Conservation (phyloP, 2,888 invertebrate species). For the Lampropteryx suffumata region DNA sequence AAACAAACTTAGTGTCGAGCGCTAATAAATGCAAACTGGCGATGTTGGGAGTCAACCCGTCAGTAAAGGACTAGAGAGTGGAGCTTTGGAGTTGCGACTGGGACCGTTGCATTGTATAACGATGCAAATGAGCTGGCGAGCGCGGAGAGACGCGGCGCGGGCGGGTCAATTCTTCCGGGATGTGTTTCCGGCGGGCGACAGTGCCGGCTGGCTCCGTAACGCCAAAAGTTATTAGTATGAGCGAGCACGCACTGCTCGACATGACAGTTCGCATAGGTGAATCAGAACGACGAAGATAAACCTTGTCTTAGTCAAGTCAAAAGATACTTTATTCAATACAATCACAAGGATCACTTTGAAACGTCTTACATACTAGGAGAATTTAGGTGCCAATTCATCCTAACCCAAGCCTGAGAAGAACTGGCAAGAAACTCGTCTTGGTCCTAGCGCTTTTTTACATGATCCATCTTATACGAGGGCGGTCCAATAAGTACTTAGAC, state of each 20-base stretch:
- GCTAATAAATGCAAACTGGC: slow-evolving; percentile 31
- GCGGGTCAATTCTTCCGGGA: slow-evolving; percentile 78
- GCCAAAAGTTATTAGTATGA: slow-evolving; percentile 55
- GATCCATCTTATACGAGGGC: too few relatives aligned
- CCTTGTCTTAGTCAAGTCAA: background rate
- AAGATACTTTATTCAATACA: too few relatives aligned
- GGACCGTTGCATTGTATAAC: slow-evolving; percentile 50
- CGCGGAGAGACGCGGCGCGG: slow-evolving; percentile 49
- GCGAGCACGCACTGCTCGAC: slow-evolving; percentile 49
- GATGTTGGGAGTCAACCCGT: slow-evolving; percentile 28
- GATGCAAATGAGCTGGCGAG: slow-evolving; percentile 63
- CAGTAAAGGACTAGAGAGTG: slow-evolving; percentile 29
- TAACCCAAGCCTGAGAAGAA: too few relatives aligned
- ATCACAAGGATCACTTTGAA: too few relatives aligned
- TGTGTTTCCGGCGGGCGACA: slow-evolving; percentile 70
- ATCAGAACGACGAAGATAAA: slow-evolving; percentile 14
- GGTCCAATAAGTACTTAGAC: too few relatives aligned
- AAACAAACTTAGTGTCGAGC: slow-evolving; percentile 34
- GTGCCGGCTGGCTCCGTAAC: slow-evolving; percentile 26
- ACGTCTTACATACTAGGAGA: too few relatives aligned
- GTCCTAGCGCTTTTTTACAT: too few relatives aligned
- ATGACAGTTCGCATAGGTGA: slow-evolving; percentile 20
- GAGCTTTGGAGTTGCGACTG: slow-evolving; percentile 13
- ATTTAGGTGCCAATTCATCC: too few relatives aligned
- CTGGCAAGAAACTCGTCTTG: too few relatives aligned